Evolutionary conservation across 1,140 invertebrate genomes (phyloP), one percentile per base, ranked within the genome.

Genomic region (Drosophila kanapiae): DNA sequence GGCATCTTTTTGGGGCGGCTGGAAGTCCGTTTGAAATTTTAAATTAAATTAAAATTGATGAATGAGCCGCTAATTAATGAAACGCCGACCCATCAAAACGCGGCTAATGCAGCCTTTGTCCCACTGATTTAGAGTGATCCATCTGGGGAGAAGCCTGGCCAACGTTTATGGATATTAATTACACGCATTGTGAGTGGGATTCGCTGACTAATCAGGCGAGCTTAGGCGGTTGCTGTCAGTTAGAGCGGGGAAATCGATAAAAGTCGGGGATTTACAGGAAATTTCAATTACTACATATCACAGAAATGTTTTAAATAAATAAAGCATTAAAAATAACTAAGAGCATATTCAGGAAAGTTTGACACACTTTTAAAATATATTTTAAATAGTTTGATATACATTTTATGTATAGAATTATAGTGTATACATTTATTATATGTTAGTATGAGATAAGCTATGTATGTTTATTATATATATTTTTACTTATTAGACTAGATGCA

Each of bases 21-120:
- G 18, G 23, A 7, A 18, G 33, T n/a, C 53, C 63, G 53, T 67
- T 80, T 57, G 27, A 78, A 38, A 42, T 75, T 74, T 62, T 45
- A 78, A 91, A 92, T 92, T 57, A 81, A 88, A 92, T 92, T 92
- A 92, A 92, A 92, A 92, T 92, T 92, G 87, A 92, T 92, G 91
- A 92, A 92, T 92, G 75, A 76, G 77, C 69, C 80, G 78, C 88
- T 92, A 92, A 91, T 92, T 91, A 88, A 82, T 69, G 69, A 47
- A 62, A 78, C 31, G 33, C 49, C 49, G 27, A 35, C 51, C 67
- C 60, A 33, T 59, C 64, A 74, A 54, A 49, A 49, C 18, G 54
- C 8, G 38, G 61, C 80, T 87, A 88, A 87, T 90, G 81, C 75
- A 58, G 68, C 76, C 76, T 83, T 88, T 80, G 76, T 86, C 60